Evolutionary conservation across 2,797 vertebrate species (phyloP), one percentile per base, ranked within the genome.

Genomic region (Cirrhinus mrigala): DNA sequence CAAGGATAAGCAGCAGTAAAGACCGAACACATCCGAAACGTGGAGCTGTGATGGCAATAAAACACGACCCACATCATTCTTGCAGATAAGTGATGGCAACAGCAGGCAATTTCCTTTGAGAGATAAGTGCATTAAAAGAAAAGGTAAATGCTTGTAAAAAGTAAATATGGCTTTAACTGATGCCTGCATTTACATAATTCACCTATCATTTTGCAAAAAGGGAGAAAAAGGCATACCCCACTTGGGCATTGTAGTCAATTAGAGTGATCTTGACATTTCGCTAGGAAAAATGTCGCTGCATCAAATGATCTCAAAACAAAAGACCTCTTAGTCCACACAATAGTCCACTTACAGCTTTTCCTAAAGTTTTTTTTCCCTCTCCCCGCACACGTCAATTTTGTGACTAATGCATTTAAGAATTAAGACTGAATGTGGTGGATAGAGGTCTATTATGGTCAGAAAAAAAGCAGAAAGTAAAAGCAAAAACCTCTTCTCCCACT

Each of bases 331-430:
- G 73, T 86, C 52, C 79, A 74, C 60, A 87, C 83, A 85, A 73
- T 85, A 84, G 68, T 66, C 69, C 87, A 87, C 62, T 85, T 70
- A 81, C 46, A 50, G 84, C 84, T 89, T 92, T 88, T 85, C 92
- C 77, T 52, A 87, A 87, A 92, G 90, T 92, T 93, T 92, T 91
- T 92, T 76, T 46, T 33, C 11, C 29, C 8, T 20, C n/a, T 54
- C 33, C 22, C 76, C 82, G 54, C 74, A 70, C 84, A 79, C 33
- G 52, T 75, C 89, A 86, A 86, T 86, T 88, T 86, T 68, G 87
- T 74, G 84, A 54, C 86, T 88, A 88, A 86, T 90, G 89, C 86
- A 86, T 87, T 89, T 85, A 50, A 85, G 80, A 85, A 85, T 87
- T 87, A 85, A 90, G 82, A 86, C 68, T 62, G 75, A 86, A 85